These are phyloP conservation scores for Phytoseiulus persimilis DNA, from an alignment of 2,888 invertebrate genomes.

Conservation along the genomic window DNA sequence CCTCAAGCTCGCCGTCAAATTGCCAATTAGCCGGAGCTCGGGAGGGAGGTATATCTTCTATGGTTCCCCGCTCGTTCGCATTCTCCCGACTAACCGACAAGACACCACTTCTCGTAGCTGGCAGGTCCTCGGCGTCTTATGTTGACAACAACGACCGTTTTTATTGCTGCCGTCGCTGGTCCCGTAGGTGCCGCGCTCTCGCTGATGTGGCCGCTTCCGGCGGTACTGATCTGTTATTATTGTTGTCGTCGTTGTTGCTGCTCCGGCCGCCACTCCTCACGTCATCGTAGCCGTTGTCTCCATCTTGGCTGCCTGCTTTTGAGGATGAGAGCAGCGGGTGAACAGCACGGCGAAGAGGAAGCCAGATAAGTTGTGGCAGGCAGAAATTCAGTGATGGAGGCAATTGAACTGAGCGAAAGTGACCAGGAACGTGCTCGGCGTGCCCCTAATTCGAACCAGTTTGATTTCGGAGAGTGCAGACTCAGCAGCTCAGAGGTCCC, in stretches of 20 bases:
- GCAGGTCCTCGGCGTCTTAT: background rate
- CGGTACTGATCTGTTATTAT: background rate
- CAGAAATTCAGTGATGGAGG: background rate
- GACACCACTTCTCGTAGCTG: background rate
- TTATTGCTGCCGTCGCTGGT: background rate
- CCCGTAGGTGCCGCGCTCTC: background rate
- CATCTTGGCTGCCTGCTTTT: background rate
- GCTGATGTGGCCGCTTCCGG: background rate
- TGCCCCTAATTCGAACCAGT: background rate
- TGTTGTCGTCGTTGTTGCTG: background rate
- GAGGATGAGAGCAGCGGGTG: background rate
- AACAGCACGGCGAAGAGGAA: background rate
- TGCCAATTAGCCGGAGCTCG: background rate
- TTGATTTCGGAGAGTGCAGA: background rate
- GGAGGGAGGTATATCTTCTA: background rate
- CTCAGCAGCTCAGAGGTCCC: background rate
- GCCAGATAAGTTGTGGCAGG: background rate
- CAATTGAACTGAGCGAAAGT: background rate
- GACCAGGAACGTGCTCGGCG: slow-evolving; percentile 5
- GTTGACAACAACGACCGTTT: background rate
- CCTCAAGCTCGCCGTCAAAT: background rate
- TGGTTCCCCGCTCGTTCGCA: background rate
- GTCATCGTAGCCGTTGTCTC: background rate
- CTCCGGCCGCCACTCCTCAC: background rate
- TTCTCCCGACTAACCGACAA: background rate